phyloP scores from a whole-genome alignment of 2,797 vertebrate species.

The Alcedo quadribrachys region DNA sequence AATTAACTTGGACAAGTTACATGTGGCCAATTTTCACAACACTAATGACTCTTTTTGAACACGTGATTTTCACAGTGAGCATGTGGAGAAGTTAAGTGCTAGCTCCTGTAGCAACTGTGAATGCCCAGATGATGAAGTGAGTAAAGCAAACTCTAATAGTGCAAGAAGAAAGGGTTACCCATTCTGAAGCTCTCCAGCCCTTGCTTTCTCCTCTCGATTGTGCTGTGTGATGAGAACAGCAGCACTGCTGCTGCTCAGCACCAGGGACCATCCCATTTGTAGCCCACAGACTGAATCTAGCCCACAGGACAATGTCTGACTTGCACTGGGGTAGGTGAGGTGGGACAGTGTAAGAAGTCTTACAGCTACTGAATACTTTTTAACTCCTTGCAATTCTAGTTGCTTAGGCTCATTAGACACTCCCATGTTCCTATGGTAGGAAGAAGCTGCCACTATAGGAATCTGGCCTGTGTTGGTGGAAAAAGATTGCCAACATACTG shows the following conservation, averaged over 20 bases:
- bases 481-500: rapidly evolving
- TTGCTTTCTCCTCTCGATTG: neutral
- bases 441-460: neutral
- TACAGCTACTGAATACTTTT: neutral
- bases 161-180: neutral
- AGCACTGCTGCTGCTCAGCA: neutral
- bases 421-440: neutral
- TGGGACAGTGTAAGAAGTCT: neutral
- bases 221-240: neutral
- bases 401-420: neutral
- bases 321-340: neutral
- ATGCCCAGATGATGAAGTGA: neutral
- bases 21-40: neutral
- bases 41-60: neutral
- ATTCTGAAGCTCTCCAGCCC: neutral
- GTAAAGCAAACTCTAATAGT: neutral
- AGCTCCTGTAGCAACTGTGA: neutral
- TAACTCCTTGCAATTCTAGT: neutral
- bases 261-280: neutral
- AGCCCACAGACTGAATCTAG: neutral
- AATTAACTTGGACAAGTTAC: neutral
- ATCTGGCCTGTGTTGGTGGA: neutral
- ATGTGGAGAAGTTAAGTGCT: neutral
- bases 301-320: neutral
- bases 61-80: neutral